Conservation (phyloP, 2,797 vertebrate genomes). For the Rachycentron canadum region DNA sequence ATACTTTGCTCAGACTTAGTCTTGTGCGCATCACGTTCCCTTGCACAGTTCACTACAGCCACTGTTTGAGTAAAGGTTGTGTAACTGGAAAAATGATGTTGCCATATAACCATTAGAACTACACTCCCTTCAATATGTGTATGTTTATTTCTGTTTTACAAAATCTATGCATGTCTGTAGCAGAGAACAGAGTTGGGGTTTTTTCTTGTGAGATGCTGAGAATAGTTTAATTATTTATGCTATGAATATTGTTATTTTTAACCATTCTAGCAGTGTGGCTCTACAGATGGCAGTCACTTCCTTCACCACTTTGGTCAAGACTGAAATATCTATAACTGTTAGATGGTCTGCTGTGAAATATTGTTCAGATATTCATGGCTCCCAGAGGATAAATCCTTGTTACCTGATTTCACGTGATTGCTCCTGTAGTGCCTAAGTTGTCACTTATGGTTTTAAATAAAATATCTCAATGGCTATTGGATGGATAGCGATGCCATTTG, state of each 20-base stretch:
- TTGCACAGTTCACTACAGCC: conserved; percentile 26
- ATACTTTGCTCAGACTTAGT: conserved; percentile 45
- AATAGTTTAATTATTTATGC: not conserved
- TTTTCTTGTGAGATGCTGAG: no score
- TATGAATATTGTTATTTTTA: not conserved
- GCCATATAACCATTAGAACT: not conserved
- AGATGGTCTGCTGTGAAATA: not conserved
- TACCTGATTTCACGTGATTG: not conserved
- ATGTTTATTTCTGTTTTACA: not conserved
- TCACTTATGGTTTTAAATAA: not conserved
- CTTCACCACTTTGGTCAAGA: not conserved
- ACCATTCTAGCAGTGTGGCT: not conserved
- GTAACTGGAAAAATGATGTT: not conserved
- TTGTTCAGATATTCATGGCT: not conserved
- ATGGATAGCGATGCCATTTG: not conserved
- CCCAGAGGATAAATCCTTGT: not conserved
- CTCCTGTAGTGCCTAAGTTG: not conserved
- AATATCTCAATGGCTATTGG: not conserved
- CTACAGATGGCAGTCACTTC: not conserved
- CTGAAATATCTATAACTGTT: not conserved
- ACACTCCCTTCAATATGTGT: not conserved
- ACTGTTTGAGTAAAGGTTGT: no score
- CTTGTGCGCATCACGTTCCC: conserved; percentile 39
- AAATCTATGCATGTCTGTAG: not conserved
- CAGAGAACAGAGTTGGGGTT: no score